These are phyloP conservation scores for Sinhomidia bicolor DNA, from an alignment of 2,888 invertebrate genomes.

Conservation along the genomic window DNA sequence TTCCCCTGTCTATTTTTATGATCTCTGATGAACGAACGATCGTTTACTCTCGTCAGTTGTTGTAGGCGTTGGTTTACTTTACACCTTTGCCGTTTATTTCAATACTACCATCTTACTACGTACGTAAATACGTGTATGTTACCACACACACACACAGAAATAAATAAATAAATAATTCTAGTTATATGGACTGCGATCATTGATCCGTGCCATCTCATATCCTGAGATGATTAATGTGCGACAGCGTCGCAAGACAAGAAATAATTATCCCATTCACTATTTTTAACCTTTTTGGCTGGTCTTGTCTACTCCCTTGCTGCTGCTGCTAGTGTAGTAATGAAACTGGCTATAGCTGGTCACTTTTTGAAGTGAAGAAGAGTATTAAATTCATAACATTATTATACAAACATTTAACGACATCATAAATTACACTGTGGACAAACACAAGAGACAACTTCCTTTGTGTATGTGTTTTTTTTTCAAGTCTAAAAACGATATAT, in stretches of 20 bases:
- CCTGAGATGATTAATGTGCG: conserved; percentile 74
- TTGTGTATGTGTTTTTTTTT: no score
- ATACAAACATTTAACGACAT: conserved; percentile 23
- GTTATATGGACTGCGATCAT: conserved; percentile 54
- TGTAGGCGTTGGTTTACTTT: conserved; percentile 71
- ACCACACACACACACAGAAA: background rate
- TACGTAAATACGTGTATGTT: background rate
- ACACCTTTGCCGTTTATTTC: conserved; percentile 24
- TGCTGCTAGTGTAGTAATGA: no score
- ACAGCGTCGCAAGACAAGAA: conserved; percentile 19
- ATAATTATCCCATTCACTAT: conserved; percentile 15
- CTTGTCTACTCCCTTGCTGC: background rate
- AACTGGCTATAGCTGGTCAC: no score
- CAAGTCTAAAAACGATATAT: background rate
- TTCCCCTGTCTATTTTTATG: conserved; percentile 25
- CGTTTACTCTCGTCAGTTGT: background rate
- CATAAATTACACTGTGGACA: conserved; percentile 43
- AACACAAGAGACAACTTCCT: conserved; percentile 38
- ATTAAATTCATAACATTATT: background rate
- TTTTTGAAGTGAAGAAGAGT: background rate
- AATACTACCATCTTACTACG: background rate
- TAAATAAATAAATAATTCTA: background rate
- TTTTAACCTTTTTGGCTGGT: conserved; percentile 2
- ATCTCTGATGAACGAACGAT: background rate
- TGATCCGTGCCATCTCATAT: conserved; percentile 74